Percentiles rank a stretch among this genome's conserved stretches.
phyloP scores from a whole-genome alignment of 2,113 vertebrate genomes.

The Periophthalmus modestus region DNA sequence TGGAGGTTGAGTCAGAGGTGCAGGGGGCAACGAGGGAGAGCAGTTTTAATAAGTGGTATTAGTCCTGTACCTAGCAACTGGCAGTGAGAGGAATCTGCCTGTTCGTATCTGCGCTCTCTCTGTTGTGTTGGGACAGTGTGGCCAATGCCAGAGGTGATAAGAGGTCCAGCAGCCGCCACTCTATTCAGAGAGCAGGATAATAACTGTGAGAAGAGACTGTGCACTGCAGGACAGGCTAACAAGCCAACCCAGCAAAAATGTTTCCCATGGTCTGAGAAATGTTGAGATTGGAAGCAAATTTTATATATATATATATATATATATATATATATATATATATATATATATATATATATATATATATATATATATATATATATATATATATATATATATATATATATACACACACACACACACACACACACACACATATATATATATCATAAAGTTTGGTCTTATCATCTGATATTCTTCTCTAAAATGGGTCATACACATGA shows the following conservation, averaged over 20 bases:
- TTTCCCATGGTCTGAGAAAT: background rate
- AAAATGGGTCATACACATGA: no score
- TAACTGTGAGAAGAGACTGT: constrained; percentile 2
- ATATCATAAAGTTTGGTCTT: no score
- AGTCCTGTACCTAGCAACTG: constrained; percentile 73
- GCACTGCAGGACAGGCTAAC: background rate
- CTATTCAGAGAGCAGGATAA: constrained; percentile 5
- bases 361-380: no score
- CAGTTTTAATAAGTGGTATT: constrained; percentile 61
- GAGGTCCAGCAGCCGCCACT: constrained; percentile 5
- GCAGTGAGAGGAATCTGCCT: constrained; percentile 62
- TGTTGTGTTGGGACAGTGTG: constrained; percentile 46
- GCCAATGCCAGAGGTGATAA: constrained; percentile 28
- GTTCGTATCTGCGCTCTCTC: constrained; percentile 55
- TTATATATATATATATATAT: no score
- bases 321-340: no score
- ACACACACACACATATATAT: no score
- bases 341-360: no score
- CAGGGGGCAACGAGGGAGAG: constrained; percentile 52
- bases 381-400: no score
- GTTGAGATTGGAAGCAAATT: no score
- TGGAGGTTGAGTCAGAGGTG: constrained; percentile 41
- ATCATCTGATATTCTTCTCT: no score
- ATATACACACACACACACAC: no score
- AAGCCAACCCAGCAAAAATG: background rate